Conservation (phyloP, 2,113 vertebrate species). For the Laticauda colubrina region DNA sequence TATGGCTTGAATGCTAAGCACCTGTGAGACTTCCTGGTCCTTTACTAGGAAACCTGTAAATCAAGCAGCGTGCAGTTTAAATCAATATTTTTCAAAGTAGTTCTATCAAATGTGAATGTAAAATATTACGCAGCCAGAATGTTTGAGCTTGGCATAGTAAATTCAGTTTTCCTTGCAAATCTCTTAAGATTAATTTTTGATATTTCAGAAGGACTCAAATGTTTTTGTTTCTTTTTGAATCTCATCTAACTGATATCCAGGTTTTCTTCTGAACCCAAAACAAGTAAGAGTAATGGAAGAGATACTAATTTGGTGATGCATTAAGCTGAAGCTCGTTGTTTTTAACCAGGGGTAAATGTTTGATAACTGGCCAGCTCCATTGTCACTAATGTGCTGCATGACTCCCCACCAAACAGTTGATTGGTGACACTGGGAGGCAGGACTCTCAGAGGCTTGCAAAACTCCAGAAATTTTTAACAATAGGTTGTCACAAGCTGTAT, state of each 20-base stretch:
- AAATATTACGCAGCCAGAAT: not conserved
- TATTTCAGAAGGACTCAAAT: not conserved
- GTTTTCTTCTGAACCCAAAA: not conserved
- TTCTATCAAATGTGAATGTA: not conserved
- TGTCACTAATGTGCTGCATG: not conserved
- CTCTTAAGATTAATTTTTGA: not conserved
- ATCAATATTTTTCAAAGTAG: not conserved
- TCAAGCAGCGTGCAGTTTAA: not conserved
- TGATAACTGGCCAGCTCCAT: not conserved
- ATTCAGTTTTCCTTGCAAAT: not conserved
- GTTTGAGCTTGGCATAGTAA: not conserved
- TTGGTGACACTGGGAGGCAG: not conserved
- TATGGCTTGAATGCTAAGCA: not conserved
- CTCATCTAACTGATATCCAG: not conserved
- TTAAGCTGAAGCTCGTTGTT: not conserved
- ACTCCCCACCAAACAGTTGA: not conserved
- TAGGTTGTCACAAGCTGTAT: not conserved
- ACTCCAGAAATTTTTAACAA: not conserved
- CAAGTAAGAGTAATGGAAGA: not conserved
- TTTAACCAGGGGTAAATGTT: not conserved
- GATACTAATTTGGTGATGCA: not conserved
- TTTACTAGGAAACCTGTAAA: not conserved
- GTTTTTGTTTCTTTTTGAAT: not conserved
- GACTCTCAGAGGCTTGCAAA: not conserved
- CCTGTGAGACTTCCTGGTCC: not conserved